A percentile compares a stretch with the other conserved stretches of the same genome.
These are phyloP conservation scores for Caloenas nicobarica DNA, from an alignment of 2,113 vertebrate genomes.

Conservation along the genomic window DNA sequence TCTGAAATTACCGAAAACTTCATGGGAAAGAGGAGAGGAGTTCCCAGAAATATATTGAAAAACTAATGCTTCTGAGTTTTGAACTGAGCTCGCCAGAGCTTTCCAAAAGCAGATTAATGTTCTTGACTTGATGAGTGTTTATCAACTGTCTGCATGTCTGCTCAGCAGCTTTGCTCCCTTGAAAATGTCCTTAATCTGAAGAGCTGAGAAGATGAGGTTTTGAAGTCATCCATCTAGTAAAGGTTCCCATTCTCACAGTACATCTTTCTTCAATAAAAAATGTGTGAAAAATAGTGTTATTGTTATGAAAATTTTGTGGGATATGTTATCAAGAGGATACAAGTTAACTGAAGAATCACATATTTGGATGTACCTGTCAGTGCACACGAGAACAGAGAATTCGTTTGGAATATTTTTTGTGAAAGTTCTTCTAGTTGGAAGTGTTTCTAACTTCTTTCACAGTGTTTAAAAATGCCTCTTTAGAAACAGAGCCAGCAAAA, in stretches of 20 bases:
- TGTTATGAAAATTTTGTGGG: background rate
- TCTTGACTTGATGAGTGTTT: conserved; percentile 51
- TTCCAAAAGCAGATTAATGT: conserved; percentile 46
- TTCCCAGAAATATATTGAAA: conserved; percentile 54
- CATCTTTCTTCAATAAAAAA: background rate
- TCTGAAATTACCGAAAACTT: conserved; percentile 67
- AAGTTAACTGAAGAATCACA: background rate
- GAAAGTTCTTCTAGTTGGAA: background rate
- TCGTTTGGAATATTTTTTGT: background rate
- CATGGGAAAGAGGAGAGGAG: conserved; percentile 40
- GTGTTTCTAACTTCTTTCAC: background rate
- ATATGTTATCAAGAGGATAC: background rate
- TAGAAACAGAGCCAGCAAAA: background rate
- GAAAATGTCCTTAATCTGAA: background rate
- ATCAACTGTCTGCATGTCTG: conserved; percentile 30
- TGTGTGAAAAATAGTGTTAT: background rate
- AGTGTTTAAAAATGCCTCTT: background rate
- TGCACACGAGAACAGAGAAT: background rate
- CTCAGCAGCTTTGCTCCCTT: background rate
- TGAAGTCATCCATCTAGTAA: background rate
- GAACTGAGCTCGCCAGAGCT: conserved; percentile 12
- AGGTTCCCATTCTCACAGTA: background rate
- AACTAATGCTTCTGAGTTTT: background rate
- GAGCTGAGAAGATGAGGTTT: background rate
- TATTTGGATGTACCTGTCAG: background rate